These are phyloP conservation scores for Pocillopora grandis DNA, from an alignment of 92 coral and sea anemone genomes.

Conservation along the genomic window DNA sequence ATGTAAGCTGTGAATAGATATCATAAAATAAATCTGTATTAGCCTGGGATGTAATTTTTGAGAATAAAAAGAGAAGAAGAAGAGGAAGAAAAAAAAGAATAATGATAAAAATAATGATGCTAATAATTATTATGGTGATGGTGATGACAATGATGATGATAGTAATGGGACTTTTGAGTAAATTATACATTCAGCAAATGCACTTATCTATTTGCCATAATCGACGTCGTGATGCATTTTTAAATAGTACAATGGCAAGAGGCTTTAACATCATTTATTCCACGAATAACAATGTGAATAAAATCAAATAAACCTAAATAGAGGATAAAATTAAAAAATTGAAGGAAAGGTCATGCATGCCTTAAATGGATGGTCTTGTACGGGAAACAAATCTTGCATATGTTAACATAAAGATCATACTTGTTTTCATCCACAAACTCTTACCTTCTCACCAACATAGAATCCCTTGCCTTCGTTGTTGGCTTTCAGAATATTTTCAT, in stretches of 20 bases:
- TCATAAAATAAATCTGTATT: not conserved
- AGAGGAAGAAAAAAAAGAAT: not conserved
- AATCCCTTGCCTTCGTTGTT: constrained; percentile 8
- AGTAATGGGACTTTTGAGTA: not conserved
- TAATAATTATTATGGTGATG: no score
- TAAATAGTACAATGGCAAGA: no score
- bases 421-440: not conserved
- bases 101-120: not conserved
- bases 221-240: no score
- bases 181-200: no score
- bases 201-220: no score
- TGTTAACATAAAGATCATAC: not conserved
- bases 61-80: not conserved
- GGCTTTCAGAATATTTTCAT: not conserved
- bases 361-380: not conserved
- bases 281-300: no score
- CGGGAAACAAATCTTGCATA: not conserved
- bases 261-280: no score
- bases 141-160: not conserved
- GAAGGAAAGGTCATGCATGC: no score
- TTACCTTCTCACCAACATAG: constrained; percentile 1
- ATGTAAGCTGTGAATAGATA: constrained; percentile 13
- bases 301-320: no score
- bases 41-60: not conserved
- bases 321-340: no score